A percentile compares a stretch with the other conserved stretches of the same genome.
Evolutionary conservation across 1,140 invertebrate species (phyloP).

Genomic region (Oreohelix idahoensis): DNA sequence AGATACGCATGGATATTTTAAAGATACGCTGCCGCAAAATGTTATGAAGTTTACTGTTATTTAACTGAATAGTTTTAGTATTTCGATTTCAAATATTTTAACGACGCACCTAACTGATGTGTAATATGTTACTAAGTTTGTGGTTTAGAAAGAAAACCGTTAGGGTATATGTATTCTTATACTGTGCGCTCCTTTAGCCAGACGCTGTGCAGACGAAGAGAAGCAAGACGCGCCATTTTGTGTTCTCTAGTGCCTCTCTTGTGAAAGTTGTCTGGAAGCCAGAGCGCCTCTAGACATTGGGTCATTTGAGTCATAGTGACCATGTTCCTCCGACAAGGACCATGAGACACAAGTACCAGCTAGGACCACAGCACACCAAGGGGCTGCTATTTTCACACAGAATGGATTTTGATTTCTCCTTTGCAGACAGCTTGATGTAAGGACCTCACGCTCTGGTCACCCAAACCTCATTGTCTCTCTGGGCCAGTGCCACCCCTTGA

Average conservation of each 20-base stretch:
- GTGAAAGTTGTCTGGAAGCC: slow-evolving; percentile 13
- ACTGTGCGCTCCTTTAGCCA: background rate
- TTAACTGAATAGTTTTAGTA: background rate
- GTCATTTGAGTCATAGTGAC: slow-evolving; percentile 7
- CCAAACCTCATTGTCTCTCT: background rate
- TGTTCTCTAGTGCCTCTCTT: background rate
- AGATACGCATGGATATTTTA: background rate
- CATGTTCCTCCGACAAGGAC: slow-evolving; percentile 10
- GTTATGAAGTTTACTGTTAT: background rate
- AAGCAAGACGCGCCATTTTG: slow-evolving; percentile 1
- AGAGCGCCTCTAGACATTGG: slow-evolving; percentile 1
- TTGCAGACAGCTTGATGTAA: slow-evolving; percentile 37
- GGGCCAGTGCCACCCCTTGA: background rate
- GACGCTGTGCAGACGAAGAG: background rate
- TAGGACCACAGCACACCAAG: slow-evolving; percentile 6
- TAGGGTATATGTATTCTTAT: background rate
- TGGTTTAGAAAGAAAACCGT: background rate
- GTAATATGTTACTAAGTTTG: background rate
- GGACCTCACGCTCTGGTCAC: background rate
- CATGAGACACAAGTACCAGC: slow-evolving; percentile 23
- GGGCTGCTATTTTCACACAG: slow-evolving; percentile 15
- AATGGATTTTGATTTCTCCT: slow-evolving; percentile 39
- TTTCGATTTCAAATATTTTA: background rate
- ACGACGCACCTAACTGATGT: background rate
- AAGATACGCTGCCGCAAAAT: background rate